Percentiles rank a stretch among this genome's conserved stretches.
Evolutionary conservation across 2,797 vertebrate species (phyloP).

Genomic region (Micromesistius poutassou): DNA sequence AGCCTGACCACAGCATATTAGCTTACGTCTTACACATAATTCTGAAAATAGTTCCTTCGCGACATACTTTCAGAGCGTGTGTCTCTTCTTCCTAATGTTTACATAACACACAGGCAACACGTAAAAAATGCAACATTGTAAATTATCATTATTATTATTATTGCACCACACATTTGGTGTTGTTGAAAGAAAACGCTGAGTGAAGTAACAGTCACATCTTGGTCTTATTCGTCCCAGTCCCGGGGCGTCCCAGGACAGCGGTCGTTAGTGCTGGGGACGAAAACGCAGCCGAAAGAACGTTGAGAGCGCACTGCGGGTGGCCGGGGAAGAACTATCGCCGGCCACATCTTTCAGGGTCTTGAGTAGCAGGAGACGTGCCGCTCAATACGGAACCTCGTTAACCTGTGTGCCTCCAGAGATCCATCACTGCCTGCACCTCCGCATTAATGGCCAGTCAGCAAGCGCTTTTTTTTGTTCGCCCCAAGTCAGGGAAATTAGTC

Average conservation of each 20-base stretch:
- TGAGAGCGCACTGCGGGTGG: neutral
- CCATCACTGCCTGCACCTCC: conserved; percentile 11
- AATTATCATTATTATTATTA: no score
- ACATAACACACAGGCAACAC: neutral
- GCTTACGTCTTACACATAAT: conserved; percentile 1
- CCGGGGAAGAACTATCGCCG: neutral
- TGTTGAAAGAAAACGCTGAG: neutral
- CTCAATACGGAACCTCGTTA: conserved; percentile 17
- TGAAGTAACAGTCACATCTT: neutral
- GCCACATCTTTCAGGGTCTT: conserved; percentile 8
- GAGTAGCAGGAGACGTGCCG: conserved; percentile 4
- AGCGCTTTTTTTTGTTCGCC: conserved; percentile 17
- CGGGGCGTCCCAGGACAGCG: neutral
- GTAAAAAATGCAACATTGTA: neutral
- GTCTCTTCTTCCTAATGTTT: neutral
- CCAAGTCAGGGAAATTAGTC: conserved; percentile 14
- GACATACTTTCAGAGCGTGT: neutral
- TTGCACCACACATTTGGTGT: neutral
- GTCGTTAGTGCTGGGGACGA: neutral
- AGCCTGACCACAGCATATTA: neutral
- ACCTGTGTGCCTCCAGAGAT: conserved; percentile 12
- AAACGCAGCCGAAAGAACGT: neutral
- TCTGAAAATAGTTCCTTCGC: neutral
- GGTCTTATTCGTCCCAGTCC: neutral
- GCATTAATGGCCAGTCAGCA: conserved; percentile 16